These are phyloP conservation scores for Drosophila prosaltans DNA, from an alignment of 1,140 invertebrate genomes.

Conservation along the genomic window DNA sequence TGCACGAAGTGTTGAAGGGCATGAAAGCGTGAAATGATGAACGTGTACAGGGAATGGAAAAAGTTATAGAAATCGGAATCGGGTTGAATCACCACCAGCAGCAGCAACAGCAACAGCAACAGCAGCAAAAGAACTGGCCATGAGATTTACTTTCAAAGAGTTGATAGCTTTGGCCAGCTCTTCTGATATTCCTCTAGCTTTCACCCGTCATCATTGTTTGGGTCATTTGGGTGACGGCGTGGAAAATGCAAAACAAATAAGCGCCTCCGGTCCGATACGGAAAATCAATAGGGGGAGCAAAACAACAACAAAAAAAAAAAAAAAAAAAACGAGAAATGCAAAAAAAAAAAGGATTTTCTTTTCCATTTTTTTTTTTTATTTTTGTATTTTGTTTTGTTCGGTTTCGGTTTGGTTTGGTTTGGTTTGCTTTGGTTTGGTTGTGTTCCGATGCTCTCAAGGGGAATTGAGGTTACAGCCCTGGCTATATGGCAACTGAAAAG, in stretches of 20 bases:
- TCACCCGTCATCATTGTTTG: slow-evolving; percentile 21
- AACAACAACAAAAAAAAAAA: slow-evolving; percentile 4
- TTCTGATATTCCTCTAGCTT: neutral
- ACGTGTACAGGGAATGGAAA: neutral
- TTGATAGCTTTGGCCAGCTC: no score
- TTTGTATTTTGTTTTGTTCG: neutral
- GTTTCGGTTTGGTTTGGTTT: neutral
- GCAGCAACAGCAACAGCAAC: neutral
- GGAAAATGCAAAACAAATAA: slow-evolving; percentile 65
- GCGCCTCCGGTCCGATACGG: slow-evolving; percentile 39
- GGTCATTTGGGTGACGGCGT: slow-evolving; percentile 58
- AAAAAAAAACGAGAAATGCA: slow-evolving; percentile 20
- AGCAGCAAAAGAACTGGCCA: neutral
- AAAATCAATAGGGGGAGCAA: slow-evolving; percentile 49
- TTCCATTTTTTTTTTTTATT: slow-evolving; percentile 15
- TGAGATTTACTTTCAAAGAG: slow-evolving; percentile 28
- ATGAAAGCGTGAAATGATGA: slow-evolving; percentile 38
- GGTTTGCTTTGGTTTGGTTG: neutral
- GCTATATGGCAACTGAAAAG: slow-evolving; percentile 44
- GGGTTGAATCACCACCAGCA: neutral
- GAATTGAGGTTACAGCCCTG: slow-evolving; percentile 46
- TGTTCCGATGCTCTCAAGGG: slow-evolving; percentile 28
- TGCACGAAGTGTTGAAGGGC: slow-evolving; percentile 43
- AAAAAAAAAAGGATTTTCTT: slow-evolving; percentile 37
- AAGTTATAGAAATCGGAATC: slow-evolving; percentile 9